Conservation (phyloP, 2,888 invertebrate species). For the Phortica okadai region DNA sequence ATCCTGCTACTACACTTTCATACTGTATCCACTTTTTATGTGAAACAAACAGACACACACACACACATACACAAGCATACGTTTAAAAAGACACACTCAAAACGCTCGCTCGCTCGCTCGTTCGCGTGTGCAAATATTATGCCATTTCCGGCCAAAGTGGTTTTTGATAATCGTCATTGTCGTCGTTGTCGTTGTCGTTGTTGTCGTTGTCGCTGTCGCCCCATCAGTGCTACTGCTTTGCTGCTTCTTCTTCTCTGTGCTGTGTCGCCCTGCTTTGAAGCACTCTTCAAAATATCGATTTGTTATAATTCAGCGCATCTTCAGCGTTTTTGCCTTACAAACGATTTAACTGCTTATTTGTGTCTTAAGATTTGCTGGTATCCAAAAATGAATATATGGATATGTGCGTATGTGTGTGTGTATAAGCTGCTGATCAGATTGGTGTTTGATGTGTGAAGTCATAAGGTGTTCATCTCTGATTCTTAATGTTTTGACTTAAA, state of each 20-base stretch:
- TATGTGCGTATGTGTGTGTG: not conserved
- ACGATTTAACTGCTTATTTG: slow-evolving; percentile 23
- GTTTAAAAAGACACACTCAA: not conserved
- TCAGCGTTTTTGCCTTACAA: not conserved
- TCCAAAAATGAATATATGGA: too few relatives aligned
- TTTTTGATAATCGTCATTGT: slow-evolving; percentile 57
- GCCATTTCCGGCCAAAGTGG: slow-evolving; percentile 62
- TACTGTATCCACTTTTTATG: too few relatives aligned
- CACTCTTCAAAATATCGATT: slow-evolving; percentile 28
- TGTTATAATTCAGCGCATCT: slow-evolving; percentile 16
- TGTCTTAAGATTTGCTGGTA: not conserved
- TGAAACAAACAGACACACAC: not conserved
- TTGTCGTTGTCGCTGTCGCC: not conserved
- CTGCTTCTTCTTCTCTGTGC: not conserved
- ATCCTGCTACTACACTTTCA: not conserved
- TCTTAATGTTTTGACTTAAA: too few relatives aligned
- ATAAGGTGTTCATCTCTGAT: not conserved
- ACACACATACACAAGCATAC: not conserved
- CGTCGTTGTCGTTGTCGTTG: slow-evolving; percentile 21
- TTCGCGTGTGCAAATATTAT: slow-evolving; percentile 61
- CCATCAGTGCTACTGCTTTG: not conserved
- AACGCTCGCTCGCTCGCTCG: slow-evolving; percentile 31
- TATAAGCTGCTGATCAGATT: not conserved
- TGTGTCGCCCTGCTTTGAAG: not conserved
- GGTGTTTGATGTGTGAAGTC: not conserved